Base-by-base conservation (phyloP, 30 jellyfish, hydroid and myxozoan species). In the Aurelia aurita region DNA sequence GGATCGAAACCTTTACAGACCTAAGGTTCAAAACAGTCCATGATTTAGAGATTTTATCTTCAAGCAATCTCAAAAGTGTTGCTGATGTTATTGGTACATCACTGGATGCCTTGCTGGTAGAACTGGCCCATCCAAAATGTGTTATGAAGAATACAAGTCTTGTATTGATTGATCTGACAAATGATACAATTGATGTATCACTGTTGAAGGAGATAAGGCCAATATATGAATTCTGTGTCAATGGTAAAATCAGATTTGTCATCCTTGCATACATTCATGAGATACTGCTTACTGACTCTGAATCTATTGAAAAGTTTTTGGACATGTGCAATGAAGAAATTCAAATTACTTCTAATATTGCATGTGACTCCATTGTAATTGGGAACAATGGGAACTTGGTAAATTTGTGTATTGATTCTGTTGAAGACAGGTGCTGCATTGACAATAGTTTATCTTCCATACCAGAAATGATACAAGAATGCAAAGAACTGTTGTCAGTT, bases 341-440 rank as follows among this genome's bases (percentile, higher is more conserved):
- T n/a, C 79, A 67, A 39, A 13, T 77, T 18, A 14, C 19, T 19
- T 22, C 45, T 19, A 77, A 44, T 12, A 12, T 77, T 27, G 79
- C 88, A 23, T 22, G 67, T 54, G 88, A 77, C 31, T 58, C 88
- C 9, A 23, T 77, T 29, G 60, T 67, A 12, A 18, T 77, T 58
- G 79, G 88, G 12, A 27, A 59, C 35, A 59, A 77, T 77, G 88
- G 79, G 29, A 43, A 49, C 26, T 9, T 34, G n/a, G 45, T 77
- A 13, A 27, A 60, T 11, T 15, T 60, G 0, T 43, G 34, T 34
- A 34, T 20, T 11, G 3, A 20, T 54, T 9, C 22, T 8, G 16
- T 34, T 57, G n/a, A 53, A 14, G 75, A 55, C 19, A 74, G 10
- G 27, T 0, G 3, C 59, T 58, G 21, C 5, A 5, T 2, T 74